These are phyloP conservation scores for Microctonus aethiopoides DNA, from an alignment of 2,888 invertebrate genomes.

Conservation along the genomic window DNA sequence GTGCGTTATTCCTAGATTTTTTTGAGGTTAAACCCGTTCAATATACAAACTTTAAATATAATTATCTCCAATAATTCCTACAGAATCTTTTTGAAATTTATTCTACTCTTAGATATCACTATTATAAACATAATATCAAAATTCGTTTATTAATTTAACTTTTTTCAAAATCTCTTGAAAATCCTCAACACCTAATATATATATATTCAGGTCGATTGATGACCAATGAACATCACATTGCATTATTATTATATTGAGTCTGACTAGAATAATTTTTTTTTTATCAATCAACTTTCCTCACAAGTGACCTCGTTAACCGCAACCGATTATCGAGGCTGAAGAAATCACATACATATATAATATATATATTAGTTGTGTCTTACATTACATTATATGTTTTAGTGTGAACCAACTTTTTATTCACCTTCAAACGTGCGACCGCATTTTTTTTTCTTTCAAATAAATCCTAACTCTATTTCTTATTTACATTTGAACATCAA, in stretches of 20 bases:
- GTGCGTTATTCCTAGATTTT: too few species aligned
- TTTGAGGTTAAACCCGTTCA: too few species aligned
- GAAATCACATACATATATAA: conserved; percentile 26
- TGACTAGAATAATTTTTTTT: neutral
- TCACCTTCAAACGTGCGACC: conserved; percentile 32
- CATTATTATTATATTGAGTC: conserved; percentile 1
- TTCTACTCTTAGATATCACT: too few species aligned
- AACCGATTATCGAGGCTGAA: conserved; percentile 33
- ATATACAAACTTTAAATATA: too few species aligned
- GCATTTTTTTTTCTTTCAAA: conserved; percentile 25
- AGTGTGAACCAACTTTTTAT: conserved; percentile 5
- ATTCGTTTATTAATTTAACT: too few species aligned
- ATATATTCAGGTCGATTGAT: neutral
- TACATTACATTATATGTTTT: neutral
- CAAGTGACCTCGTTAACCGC: conserved; percentile 22
- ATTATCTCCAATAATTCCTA: too few species aligned
- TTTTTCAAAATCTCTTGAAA: too few species aligned
- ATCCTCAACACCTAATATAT: too few species aligned
- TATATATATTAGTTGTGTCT: neutral
- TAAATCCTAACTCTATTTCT: neutral
- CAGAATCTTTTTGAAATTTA: too few species aligned
- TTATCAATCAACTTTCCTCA: conserved; percentile 22
- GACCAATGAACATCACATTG: neutral
- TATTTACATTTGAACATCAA: neutral
- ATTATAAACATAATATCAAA: too few species aligned